Evolutionary conservation across 92 coral and sea anemone genomes (phyloP).

Genomic region (Porites evermanni): DNA sequence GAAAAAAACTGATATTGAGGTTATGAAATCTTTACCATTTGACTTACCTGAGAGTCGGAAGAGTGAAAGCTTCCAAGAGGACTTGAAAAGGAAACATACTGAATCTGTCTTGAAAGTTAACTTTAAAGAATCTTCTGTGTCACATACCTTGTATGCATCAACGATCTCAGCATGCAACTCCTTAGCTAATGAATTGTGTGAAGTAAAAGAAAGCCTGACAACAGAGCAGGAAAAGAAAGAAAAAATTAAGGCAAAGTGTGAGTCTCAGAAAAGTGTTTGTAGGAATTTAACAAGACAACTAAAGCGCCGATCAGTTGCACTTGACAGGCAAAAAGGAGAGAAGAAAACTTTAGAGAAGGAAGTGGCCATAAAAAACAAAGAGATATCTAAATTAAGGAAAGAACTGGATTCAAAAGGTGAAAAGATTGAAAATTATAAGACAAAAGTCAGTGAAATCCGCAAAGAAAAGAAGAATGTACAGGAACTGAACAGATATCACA

Average conservation of each 20-base stretch:
- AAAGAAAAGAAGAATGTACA: conserved; percentile 32
- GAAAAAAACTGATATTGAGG: conserved; percentile 35
- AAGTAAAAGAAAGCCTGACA: conserved; percentile 29
- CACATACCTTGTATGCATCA: conserved; percentile 46
- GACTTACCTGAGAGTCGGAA: conserved; percentile 42
- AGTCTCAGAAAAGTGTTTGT: conserved; percentile 31
- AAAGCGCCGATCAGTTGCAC: conserved; percentile 36
- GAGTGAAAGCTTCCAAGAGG: conserved; percentile 40
- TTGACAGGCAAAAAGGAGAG: conserved; percentile 24
- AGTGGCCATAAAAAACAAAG: conserved; percentile 28
- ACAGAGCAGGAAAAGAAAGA: conserved; percentile 22
- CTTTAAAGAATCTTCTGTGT: conserved; percentile 28
- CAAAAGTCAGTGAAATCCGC: conserved; percentile 30
- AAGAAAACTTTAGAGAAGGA: conserved; percentile 39
- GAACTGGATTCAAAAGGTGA: conserved; percentile 38
- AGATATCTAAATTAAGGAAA: conserved; percentile 18
- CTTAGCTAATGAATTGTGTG: conserved; percentile 41
- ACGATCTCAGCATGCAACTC: conserved; percentile 36
- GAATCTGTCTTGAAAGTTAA: conserved; percentile 42
- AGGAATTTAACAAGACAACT: conserved; percentile 30
- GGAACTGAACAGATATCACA: conserved; percentile 33
- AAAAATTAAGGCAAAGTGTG: conserved; percentile 25
- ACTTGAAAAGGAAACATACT: conserved; percentile 42
- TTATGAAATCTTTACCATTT: conserved; percentile 36
- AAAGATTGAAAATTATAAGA: conserved; percentile 21